A percentile compares a stretch with the other conserved stretches of the same genome.
These are phyloP conservation scores for Drosophila suboccidentalis DNA, from an alignment of 2,888 invertebrate genomes.

Conservation along the genomic window DNA sequence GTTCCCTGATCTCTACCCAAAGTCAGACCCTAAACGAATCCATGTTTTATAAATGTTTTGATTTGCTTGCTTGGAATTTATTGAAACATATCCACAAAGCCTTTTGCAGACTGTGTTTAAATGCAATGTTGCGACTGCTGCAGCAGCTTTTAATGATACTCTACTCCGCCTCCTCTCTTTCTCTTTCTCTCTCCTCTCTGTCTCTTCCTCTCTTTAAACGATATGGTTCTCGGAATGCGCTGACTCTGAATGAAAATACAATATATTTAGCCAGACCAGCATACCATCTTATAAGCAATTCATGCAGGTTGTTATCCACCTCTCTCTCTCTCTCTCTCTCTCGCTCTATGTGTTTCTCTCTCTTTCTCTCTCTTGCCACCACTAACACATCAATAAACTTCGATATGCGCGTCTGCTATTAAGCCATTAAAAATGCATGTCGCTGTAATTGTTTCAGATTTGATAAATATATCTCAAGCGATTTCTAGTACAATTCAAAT, in stretches of 20 bases:
- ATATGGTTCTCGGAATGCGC: constrained; percentile 69
- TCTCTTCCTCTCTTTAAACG: constrained; percentile 53
- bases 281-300: constrained; percentile 14
- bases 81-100: constrained; percentile 72
- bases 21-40: not conserved
- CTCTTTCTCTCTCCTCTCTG: not conserved
- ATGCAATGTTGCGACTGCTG: constrained; percentile 58
- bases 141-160: constrained; percentile 67
- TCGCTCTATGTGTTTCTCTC: not conserved
- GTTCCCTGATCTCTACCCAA: constrained; percentile 1
- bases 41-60: constrained; percentile 54
- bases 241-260: constrained; percentile 39
- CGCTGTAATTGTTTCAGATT: constrained; percentile 1
- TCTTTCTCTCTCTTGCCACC: not conserved
- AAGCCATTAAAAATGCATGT: constrained; percentile 25
- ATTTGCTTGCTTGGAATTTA: constrained; percentile 73
- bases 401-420: constrained; percentile 28
- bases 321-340: not conserved
- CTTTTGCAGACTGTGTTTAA: constrained; percentile 65
- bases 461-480: not conserved
- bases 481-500: not conserved
- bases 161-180: not conserved
- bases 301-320: constrained; percentile 19
- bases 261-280: constrained; percentile 7
- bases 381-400: constrained; percentile 11